phyloP scores from a whole-genome alignment of 2,888 invertebrate genomes.

The Mesorhabditis belari region DNA sequence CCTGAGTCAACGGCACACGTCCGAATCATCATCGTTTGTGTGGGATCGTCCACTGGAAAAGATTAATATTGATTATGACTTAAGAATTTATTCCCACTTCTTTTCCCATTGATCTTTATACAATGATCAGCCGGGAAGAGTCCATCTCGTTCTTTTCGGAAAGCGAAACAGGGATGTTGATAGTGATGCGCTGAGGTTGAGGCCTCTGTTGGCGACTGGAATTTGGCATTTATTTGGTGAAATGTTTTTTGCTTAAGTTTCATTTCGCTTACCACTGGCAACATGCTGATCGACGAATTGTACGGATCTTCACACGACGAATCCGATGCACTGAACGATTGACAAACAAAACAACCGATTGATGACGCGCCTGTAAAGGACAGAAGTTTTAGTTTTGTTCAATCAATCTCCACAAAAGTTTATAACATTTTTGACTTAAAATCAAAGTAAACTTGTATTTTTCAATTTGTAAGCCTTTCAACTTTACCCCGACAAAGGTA shows the following conservation, averaged over 20 bases:
- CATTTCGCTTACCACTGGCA: too few relatives aligned
- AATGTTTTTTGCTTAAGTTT: not conserved
- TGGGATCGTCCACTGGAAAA: conserved; percentile 38
- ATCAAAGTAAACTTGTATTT: too few relatives aligned
- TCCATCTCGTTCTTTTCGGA: conserved; percentile 82
- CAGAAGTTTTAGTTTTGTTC: not conserved
- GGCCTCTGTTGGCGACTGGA: not conserved
- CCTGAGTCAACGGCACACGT: conserved; percentile 92
- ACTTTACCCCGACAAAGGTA: too few relatives aligned
- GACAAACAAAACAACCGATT: conserved; percentile 95
- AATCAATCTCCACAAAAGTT: not conserved
- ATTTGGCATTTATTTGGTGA: not conserved
- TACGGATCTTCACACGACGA: conserved; percentile 79
- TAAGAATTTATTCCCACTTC: too few relatives aligned
- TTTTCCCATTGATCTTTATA: conserved; percentile 84
- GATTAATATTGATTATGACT: too few relatives aligned
- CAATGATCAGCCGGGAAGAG: conserved; percentile 93
- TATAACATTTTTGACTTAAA: too few relatives aligned
- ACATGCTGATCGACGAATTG: conserved; percentile 50
- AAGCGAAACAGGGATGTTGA: conserved; percentile 87
- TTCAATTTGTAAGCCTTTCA: too few relatives aligned
- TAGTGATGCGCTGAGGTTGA: conserved; percentile 59
- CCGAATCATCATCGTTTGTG: conserved; percentile 69
- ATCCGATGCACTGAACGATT: conserved; percentile 79
- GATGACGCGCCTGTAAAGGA: conserved; percentile 20